These are phyloP conservation scores for Aethes cnicana DNA, from an alignment of 2,888 invertebrate species.

Conservation along the genomic window DNA sequence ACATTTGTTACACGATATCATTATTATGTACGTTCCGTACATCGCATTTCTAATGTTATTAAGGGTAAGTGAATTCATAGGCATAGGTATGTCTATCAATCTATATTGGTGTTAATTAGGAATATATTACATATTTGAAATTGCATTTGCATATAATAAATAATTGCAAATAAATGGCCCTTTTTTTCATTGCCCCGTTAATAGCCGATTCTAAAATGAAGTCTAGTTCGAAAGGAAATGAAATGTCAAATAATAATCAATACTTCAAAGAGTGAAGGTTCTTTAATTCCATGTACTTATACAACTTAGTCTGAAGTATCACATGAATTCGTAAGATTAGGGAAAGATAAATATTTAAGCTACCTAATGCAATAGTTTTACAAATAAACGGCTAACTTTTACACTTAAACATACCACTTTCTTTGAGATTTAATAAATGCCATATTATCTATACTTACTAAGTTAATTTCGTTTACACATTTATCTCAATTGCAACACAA, in stretches of 20 bases:
- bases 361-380: constrained; percentile 50
- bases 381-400: constrained; percentile 53
- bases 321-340: constrained; percentile 64
- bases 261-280: constrained; percentile 53
- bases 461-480: constrained; percentile 39
- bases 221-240: no score
- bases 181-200: no score
- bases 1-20: no score
- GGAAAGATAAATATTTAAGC: constrained; percentile 61
- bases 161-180: no score
- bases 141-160: no score
- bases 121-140: no score
- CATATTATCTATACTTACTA: constrained; percentile 45
- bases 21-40: no score
- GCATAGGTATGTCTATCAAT: no score
- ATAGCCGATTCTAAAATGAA: no score
- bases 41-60: no score
- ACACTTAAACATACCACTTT: constrained; percentile 47
- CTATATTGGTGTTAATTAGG: no score
- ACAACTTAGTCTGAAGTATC: constrained; percentile 73
- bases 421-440: constrained; percentile 61
- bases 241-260: constrained; percentile 17
- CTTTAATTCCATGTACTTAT: constrained; percentile 70
- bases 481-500: constrained; percentile 37
- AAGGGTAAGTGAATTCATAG: no score